Conservation (phyloP, 1,140 invertebrate genomes). For the Hyles vespertilio region DNA sequence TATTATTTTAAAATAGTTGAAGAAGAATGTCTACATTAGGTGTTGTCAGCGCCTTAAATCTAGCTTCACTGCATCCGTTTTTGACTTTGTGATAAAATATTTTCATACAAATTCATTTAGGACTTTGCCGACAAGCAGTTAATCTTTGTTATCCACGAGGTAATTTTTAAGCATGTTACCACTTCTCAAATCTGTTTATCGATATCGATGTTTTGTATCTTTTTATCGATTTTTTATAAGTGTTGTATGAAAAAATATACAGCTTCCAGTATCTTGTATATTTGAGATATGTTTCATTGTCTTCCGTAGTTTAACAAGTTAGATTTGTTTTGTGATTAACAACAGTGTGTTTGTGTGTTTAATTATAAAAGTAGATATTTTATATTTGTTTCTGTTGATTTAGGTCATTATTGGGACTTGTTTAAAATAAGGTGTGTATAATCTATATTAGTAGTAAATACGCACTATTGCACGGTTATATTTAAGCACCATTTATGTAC, state of each 20-base stretch:
- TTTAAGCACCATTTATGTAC: neutral
- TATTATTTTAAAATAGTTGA: too few species aligned
- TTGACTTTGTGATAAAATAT: too few species aligned
- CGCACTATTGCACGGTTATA: conserved; percentile 3
- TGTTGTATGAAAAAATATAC: neutral
- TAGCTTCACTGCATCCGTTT: too few species aligned
- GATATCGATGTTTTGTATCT: too few species aligned
- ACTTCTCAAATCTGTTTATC: too few species aligned
- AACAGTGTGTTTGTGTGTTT: neutral
- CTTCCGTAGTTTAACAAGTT: too few species aligned
- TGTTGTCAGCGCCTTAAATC: too few species aligned
- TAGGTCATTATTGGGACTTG: conserved; percentile 68
- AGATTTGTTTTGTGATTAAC: neutral
- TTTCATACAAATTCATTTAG: too few species aligned
- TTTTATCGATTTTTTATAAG: neutral
- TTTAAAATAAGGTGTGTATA: conserved; percentile 66
- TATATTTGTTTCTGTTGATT: conserved; percentile 42
- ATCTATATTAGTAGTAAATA: conserved; percentile 3
- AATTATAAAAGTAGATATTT: neutral
- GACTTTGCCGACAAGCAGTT: too few species aligned
- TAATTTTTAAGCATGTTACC: too few species aligned
- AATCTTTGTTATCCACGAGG: too few species aligned
- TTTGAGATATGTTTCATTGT: neutral
- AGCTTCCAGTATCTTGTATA: neutral
- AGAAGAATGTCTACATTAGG: too few species aligned